Conservation (phyloP, 2,113 vertebrate genomes). For the Sakesphorus luctuosus region DNA sequence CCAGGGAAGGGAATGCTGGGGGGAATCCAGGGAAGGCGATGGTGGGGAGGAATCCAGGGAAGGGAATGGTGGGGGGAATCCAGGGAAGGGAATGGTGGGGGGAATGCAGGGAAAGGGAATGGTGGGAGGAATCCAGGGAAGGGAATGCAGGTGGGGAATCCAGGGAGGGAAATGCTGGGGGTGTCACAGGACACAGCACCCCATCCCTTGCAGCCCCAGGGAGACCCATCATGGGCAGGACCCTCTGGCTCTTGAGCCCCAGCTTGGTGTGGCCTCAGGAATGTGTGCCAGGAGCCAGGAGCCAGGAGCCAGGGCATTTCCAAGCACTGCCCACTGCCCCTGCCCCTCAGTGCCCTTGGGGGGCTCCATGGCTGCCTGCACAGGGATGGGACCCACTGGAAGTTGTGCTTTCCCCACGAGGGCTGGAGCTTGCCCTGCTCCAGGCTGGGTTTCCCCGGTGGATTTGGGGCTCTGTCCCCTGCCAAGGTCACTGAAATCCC, state of each 20-base stretch:
- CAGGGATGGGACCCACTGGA: background rate
- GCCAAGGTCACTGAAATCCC: background rate
- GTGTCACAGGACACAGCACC: background rate
- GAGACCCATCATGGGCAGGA: background rate
- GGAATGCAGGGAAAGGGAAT: too few relatives aligned
- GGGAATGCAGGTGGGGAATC: too few relatives aligned
- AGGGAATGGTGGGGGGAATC: background rate
- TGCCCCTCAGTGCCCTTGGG: background rate
- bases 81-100: background rate
- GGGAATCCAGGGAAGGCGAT: too few relatives aligned
- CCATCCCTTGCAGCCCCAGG: background rate
- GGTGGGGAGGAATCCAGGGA: background rate
- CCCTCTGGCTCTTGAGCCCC: background rate
- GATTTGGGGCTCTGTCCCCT: background rate
- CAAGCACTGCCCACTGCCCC: background rate
- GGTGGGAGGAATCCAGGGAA: too few relatives aligned
- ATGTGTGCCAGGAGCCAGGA: background rate
- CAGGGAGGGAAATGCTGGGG: background rate
- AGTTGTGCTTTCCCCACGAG: background rate
- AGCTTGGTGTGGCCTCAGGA: rapidly evolving
- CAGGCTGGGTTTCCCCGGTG: background rate
- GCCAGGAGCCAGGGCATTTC: background rate
- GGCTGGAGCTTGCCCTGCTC: background rate
- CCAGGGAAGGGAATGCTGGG: too few relatives aligned
- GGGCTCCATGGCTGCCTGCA: background rate